Conservation (phyloP, 92 coral and sea anemone species). For the Paragorgia papillata region DNA sequence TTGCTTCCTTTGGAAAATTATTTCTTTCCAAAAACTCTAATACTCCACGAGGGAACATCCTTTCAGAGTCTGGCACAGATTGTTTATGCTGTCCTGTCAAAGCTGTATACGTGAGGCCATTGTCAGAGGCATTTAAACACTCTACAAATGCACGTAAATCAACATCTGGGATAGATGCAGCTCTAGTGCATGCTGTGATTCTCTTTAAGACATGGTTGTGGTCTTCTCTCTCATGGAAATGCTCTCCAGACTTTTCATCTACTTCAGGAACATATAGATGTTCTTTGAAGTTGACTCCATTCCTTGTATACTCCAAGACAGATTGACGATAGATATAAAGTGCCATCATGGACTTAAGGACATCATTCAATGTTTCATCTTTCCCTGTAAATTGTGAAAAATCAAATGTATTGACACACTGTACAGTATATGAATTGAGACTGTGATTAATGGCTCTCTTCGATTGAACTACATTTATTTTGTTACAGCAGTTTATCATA, state of each 20-base stretch:
- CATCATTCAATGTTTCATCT: constrained; percentile 55
- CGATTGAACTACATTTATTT: no score
- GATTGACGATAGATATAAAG: constrained; percentile 45
- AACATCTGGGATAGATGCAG: constrained; percentile 52
- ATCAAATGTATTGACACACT: no score
- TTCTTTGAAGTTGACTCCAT: constrained; percentile 56
- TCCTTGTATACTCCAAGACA: constrained; percentile 24
- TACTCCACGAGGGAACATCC: constrained; percentile 53
- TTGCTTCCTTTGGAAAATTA: constrained; percentile 35
- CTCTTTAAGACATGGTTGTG: constrained; percentile 67
- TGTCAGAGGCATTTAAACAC: constrained; percentile 47
- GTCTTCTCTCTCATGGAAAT: constrained; percentile 66
- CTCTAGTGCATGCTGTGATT: constrained; percentile 42
- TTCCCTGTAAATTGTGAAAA: constrained; percentile 45
- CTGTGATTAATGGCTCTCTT: no score
- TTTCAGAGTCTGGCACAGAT: constrained; percentile 59
- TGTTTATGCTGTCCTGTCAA: constrained; percentile 66
- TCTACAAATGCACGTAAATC: constrained; percentile 49
- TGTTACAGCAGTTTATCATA: no score
- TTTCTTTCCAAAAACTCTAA: constrained; percentile 34
- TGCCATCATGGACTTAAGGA: constrained; percentile 72
- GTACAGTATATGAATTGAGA: no score
- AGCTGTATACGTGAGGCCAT: constrained; percentile 68
- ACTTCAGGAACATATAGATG: constrained; percentile 64
- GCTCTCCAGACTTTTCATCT: constrained; percentile 31